Base-by-base conservation (phyloP, 2,797 vertebrate species). In the Trichosurus vulpecula region DNA sequence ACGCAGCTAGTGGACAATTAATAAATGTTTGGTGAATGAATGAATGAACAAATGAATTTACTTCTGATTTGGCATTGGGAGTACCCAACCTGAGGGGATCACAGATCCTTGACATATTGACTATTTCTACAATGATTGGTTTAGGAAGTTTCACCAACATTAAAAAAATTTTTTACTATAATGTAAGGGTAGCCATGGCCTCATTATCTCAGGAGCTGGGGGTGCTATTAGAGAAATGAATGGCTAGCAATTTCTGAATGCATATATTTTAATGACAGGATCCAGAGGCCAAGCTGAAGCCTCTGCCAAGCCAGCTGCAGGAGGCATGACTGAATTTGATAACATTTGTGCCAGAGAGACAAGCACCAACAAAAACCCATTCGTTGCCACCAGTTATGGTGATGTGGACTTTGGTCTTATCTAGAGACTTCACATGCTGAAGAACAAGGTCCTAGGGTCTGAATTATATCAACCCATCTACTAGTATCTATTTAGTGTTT, bases 341-440 rank as follows among this genome's bases (percentile, higher is more conserved):
- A 53, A 97, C 74, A 87, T 87, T 87, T 87, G 41, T 87, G 54
- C 95, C 95, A 27, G 55, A 92, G 52, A 81, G 61, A 90, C 96
- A 96, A 52, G 95, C 57, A 93, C 87, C 54, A 29, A 12, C 35
- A 81, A 94, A 87, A 94, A 87, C 27, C 56, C 81, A 9, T 90
- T 91, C 52, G 87, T 54, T 54, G 92, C 97, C 31, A 27, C n/a
- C 22, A 47, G 74, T 51, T 95, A 93, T 13, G 93, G 97, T 35
- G 92, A 97, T 47, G 53, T 95, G 3, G 93, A 96, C 90, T 96
- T 97, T 96, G 97, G 93, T 87, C 95, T 97, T 90, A 94, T 96
- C n/a, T 4, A 54, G 87, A 93, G 97, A 87, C 91, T 97, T 90
- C 93, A 97, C 91, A 93, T 92, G 31, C 94, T 98, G 30, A 97